Evolutionary conservation across 2,113 vertebrate species (phyloP), one percentile per base, ranked within the genome.

Genomic region (Xenopus borealis): DNA sequence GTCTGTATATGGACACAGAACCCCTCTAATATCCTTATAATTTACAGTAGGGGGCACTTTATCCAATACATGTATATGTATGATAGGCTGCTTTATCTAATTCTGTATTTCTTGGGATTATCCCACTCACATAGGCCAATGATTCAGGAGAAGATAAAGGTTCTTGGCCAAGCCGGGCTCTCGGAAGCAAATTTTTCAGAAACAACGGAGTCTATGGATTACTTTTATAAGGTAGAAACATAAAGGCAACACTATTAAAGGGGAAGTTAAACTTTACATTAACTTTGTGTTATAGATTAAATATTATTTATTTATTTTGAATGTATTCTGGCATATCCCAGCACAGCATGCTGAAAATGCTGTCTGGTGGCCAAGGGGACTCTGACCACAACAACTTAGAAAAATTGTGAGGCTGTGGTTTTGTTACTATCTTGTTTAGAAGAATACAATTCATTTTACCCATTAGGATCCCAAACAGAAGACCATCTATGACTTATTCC

Each of bases 101-200:
- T 76, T 23, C 27, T 66, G 40, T 76, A 13, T 10, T 27, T 0
- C 8, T 40, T 40, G 33, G 33, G 33, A 40, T 40, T 40, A 9
- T 9, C 33, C 33, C 33, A 40, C 23, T 13, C 8, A 10, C 47
- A 12, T 80, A 99, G 97, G 97, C 97, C 96, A 18, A 86, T 98
- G 88, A 95, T 99, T 83, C 95, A 99, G 84, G 88, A 89, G 73
- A 99, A 99, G 84, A 96, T 99, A 86, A 94, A 91, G 79, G 86
- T 99, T 62, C 83, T 99, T 82, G 93, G 95, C 46, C 86, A 98
- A 86, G 97, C 96, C 7, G 97, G 97, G 19, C 88, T 99, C 79
- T 98, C 95, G 0, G 94, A 98, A 86, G 86, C 91, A 2, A 91
- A 87, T 85, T 93, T 99, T 83, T 96, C 92, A 0, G 86, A 93